Evolutionary conservation across 2,113 vertebrate genomes (phyloP).

Genomic region (Aix galericulata): DNA sequence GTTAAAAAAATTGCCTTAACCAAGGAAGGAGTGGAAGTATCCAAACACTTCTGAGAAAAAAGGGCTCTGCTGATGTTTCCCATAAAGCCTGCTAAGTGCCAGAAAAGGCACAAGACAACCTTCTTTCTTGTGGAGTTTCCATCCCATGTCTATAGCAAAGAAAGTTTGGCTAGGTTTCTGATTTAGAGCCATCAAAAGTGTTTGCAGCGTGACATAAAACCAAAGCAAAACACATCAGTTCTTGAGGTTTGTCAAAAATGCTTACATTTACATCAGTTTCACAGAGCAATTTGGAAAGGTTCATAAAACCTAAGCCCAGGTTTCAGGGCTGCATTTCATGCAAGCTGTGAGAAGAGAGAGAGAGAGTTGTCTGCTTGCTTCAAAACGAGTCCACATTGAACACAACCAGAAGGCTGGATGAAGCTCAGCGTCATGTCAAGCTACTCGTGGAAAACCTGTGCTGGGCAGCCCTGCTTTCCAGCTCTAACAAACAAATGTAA

Average conservation of each 20-base stretch:
- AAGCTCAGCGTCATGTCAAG: background rate
- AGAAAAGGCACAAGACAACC: background rate
- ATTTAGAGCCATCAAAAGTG: background rate
- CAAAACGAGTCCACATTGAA: background rate
- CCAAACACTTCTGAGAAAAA: background rate
- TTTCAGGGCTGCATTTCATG: background rate
- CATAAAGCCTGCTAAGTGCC: background rate
- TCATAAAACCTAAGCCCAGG: background rate
- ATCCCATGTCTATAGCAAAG: background rate
- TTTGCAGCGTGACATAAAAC: background rate
- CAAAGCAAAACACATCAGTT: background rate
- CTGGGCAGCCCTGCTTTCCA: background rate
- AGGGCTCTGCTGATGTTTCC: background rate
- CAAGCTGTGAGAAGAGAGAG: background rate
- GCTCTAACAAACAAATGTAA: background rate
- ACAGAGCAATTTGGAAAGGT: background rate
- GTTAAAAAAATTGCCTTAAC: background rate
- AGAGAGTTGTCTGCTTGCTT: background rate
- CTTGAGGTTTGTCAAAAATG: background rate
- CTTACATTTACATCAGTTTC: background rate
- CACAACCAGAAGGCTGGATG: background rate
- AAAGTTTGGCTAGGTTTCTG: background rate
- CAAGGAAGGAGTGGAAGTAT: background rate
- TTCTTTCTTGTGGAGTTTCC: background rate
- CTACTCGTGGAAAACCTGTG: background rate